phyloP scores from a whole-genome alignment of 2,888 invertebrate genomes.

The Zhengitettix transpicula region DNA sequence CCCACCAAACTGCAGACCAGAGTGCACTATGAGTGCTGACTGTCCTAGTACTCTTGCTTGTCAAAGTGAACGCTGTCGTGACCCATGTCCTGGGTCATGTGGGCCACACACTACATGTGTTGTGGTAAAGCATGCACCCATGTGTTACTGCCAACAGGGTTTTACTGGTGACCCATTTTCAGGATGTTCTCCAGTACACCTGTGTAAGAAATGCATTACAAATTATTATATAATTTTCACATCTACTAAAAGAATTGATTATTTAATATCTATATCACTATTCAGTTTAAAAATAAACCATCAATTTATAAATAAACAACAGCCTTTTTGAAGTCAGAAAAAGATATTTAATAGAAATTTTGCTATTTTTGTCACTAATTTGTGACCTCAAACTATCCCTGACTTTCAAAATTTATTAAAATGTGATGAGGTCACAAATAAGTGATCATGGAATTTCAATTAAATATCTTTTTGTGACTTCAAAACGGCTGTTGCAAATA shows the following conservation, averaged over 20 bases:
- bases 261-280: not conserved
- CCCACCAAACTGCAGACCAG: slow-evolving; percentile 18
- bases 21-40: slow-evolving; percentile 18
- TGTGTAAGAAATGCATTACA: slow-evolving; percentile 6
- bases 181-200: slow-evolving; percentile 9
- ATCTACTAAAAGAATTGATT: too few relatives aligned
- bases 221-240: too few relatives aligned
- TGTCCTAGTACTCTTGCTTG: slow-evolving; percentile 18
- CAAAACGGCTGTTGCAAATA: too few relatives aligned
- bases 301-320: slow-evolving; percentile 14
- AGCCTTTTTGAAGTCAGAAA: too few relatives aligned
- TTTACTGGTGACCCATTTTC: slow-evolving; percentile 21
- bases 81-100: slow-evolving; percentile 20
- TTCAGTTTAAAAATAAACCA: not conserved
- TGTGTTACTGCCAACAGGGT: slow-evolving; percentile 21
- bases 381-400: too few relatives aligned
- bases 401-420: too few relatives aligned
- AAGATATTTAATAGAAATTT: too few relatives aligned
- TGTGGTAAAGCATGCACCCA: slow-evolving; percentile 19
- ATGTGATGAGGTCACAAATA: too few relatives aligned
- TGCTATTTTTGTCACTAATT: too few relatives aligned
- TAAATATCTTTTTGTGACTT: too few relatives aligned
- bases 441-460: too few relatives aligned
- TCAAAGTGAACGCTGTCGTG: slow-evolving; percentile 16
- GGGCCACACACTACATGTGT: slow-evolving; percentile 21